A percentile compares a stretch with the other conserved stretches of the same genome.
Evolutionary conservation across 2,113 vertebrate species (phyloP).

Genomic region (Fulica atra): DNA sequence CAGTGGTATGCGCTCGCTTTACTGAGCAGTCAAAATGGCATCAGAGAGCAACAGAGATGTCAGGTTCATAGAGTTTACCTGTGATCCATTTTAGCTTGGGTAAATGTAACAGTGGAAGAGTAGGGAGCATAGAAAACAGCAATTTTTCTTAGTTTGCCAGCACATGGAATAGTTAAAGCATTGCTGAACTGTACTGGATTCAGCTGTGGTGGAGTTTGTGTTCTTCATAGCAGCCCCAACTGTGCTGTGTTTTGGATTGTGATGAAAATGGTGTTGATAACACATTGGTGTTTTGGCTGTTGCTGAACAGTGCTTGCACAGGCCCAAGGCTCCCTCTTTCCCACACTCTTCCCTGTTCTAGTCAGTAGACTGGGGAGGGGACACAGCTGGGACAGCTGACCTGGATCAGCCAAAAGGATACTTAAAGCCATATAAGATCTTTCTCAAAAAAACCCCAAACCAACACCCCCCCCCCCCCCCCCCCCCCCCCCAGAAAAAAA

Average conservation of each 20-base stretch:
- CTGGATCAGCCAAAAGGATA: not conserved
- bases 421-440: fast-evolving
- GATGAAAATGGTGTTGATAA: not conserved
- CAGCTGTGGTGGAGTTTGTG: not conserved
- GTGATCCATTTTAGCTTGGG: not conserved
- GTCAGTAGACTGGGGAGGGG: not conserved
- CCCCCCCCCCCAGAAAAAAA: not conserved
- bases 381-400: not conserved
- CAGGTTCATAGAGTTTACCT: not conserved
- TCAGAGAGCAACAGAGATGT: not conserved
- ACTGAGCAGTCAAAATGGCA: not conserved
- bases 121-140: not conserved
- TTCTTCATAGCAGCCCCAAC: not conserved
- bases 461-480: too few species aligned
- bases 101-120: not conserved
- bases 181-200: not conserved
- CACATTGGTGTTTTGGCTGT: not conserved
- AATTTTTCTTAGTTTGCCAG: not conserved
- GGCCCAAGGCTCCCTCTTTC: not conserved
- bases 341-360: not conserved
- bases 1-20: not conserved
- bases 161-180: not conserved
- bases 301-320: not conserved
- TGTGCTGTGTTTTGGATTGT: not conserved
- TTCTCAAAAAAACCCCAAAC: not conserved